Percentiles rank a stretch among this genome's conserved stretches.
These are phyloP conservation scores for Phymorhynchus buccinoides DNA, from an alignment of 1,140 invertebrate genomes.

Conservation along the genomic window DNA sequence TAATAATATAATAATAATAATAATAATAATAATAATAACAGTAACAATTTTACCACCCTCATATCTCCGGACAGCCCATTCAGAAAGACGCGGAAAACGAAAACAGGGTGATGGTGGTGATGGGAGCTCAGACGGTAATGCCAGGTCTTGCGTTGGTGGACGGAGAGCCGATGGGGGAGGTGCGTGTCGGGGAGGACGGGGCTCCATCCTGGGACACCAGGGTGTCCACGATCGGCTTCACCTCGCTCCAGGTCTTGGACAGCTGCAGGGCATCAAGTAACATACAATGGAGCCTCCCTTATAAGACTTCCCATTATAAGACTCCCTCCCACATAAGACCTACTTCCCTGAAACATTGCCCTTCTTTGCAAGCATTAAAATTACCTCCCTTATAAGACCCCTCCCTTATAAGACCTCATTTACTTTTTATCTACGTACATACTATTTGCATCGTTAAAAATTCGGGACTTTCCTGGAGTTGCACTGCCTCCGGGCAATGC, in stretches of 20 bases:
- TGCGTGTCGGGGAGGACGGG: conserved; percentile 49
- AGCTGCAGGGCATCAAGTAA: conserved; percentile 52
- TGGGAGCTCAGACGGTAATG: background rate
- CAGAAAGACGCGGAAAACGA: background rate
- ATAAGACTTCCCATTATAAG: no score
- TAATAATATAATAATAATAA: background rate
- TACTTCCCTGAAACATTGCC: no score
- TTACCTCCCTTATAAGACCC: no score
- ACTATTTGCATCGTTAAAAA: no score
- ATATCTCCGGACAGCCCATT: background rate
- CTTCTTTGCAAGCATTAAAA: no score
- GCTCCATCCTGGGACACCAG: conserved; percentile 40
- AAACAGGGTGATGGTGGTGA: background rate
- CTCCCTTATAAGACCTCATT: no score
- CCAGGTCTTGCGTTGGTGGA: conserved; percentile 42
- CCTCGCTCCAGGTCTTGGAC: conserved; percentile 58
- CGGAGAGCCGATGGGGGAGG: conserved; percentile 54
- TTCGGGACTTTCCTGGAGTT: no score
- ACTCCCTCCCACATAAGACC: no score
- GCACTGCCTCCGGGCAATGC: no score
- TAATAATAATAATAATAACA: background rate
- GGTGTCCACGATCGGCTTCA: conserved; percentile 55
- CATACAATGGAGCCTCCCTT: no score
- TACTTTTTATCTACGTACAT: no score
- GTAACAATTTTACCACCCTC: background rate